phyloP scores from a whole-genome alignment of 2,797 vertebrate genomes.

The Myioborus melanocephalus region DNA sequence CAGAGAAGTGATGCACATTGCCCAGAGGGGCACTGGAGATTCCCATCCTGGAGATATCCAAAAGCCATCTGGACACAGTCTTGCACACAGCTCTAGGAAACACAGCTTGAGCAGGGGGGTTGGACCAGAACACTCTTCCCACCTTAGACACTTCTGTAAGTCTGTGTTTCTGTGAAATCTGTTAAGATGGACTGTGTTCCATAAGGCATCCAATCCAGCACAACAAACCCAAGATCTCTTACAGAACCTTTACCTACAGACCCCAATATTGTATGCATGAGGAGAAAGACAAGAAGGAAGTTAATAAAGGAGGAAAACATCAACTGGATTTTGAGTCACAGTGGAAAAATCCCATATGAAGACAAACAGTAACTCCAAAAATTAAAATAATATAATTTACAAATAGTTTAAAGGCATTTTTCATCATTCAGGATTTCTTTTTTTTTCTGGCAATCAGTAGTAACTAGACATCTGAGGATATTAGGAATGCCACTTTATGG shows the following conservation, averaged over 20 bases:
- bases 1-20: not conserved
- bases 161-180: not conserved
- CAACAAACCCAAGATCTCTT: not conserved
- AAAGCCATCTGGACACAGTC: not conserved
- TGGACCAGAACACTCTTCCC: not conserved
- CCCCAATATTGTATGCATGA: not conserved
- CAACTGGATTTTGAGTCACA: not conserved
- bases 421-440: not conserved
- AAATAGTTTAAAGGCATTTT: not conserved
- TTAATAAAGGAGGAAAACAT: not conserved
- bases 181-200: not conserved
- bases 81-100: not conserved
- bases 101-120: rapidly evolving
- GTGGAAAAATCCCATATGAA: not conserved
- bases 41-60: not conserved
- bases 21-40: not conserved
- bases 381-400: not conserved
- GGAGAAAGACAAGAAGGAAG: not conserved
- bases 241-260: not conserved
- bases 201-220: not conserved
- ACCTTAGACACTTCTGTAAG: not conserved
- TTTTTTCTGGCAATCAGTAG: not conserved
- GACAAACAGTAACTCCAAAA: not conserved
- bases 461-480: not conserved
- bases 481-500: not conserved